These are phyloP conservation scores for Athalia rosae DNA, from an alignment of 2,888 invertebrate species.

Conservation along the genomic window DNA sequence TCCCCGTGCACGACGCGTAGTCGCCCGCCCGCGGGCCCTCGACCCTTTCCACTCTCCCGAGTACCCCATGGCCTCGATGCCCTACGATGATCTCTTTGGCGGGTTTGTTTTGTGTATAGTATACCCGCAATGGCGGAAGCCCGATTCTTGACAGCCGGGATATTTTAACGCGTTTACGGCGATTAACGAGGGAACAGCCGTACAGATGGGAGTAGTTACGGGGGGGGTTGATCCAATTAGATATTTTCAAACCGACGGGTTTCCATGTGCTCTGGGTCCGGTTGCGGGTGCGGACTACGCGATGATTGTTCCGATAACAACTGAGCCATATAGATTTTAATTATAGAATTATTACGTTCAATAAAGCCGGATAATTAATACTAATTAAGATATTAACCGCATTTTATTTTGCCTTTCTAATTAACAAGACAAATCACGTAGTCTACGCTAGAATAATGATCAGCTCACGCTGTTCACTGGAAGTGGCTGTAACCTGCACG, in stretches of 20 bases:
- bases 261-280: no score
- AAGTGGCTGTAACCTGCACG: neutral
- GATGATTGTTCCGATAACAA: neutral
- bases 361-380: conserved; percentile 39
- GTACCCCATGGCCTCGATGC: conserved; percentile 29
- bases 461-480: neutral
- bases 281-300: no score
- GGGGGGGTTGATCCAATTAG: no score
- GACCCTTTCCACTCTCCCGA: conserved; percentile 4
- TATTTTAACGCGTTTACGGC: no score
- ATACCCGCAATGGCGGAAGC: neutral
- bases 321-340: neutral
- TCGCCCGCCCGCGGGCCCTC: conserved; percentile 2
- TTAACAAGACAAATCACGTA: conserved; percentile 41
- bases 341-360: conserved; percentile 23
- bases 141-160: neutral
- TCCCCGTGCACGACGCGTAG: conserved; percentile 36
- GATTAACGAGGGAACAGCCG: no score
- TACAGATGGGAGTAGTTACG: no score
- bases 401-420: conserved; percentile 15
- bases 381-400: conserved; percentile 27
- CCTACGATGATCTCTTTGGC: conserved; percentile 36
- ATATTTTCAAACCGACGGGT: no score
- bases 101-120: no score
- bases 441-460: conserved; percentile 2